Base-by-base conservation (phyloP, 1,140 invertebrate genomes). In the Calephelis virginiensis region DNA sequence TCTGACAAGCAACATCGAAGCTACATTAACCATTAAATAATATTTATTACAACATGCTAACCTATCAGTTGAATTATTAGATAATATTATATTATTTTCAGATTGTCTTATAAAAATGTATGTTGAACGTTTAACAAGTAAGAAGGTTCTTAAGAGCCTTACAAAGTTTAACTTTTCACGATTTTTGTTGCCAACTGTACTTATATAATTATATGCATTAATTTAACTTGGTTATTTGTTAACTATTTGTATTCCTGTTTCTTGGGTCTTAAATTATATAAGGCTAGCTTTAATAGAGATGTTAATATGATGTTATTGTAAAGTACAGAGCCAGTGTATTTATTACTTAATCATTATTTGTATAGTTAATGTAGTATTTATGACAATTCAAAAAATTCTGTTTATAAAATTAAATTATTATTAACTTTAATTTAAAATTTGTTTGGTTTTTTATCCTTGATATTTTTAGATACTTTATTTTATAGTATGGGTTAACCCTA, bases 381-480 rank as follows among this genome's bases (percentile, higher is more conserved):
- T 90, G 85, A 82, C 75, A 75, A 72, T 64, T 70, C 82, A 87
- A 88, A 84, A 85, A 86, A 84, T 75, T 74, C 69, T 72, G 85
- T 90, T 90, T 88, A 84, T 82, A 69, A 80, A 83, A 90, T 83
- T 90, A 88, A 89, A 90, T 90, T 89, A 89, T 89, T 90, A 89
- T 81, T 84, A 83, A 76, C 83, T 81, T 81, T 77, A 78, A 69
- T 71, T 70, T 73, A 72, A 73, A 28, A 53, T 72, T 68, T 70
- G 60, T 74, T 75, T 74, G 72, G 14, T 70, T 72, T 70, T 64
- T 61, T 38, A 0, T 37, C 53, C 53, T 59, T 12, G 12, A 6
- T 37, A 37, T 37, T 1, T n/a, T 3, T 56, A 43, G 40, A 43
- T 43, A 9, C 28, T 56, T 28, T 17, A 37, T 28, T 8, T 11